Percentiles rank a stretch among this genome's conserved stretches.
phyloP scores from a whole-genome alignment of 1,140 invertebrate species.

The Macrosteles quadrilineatus region DNA sequence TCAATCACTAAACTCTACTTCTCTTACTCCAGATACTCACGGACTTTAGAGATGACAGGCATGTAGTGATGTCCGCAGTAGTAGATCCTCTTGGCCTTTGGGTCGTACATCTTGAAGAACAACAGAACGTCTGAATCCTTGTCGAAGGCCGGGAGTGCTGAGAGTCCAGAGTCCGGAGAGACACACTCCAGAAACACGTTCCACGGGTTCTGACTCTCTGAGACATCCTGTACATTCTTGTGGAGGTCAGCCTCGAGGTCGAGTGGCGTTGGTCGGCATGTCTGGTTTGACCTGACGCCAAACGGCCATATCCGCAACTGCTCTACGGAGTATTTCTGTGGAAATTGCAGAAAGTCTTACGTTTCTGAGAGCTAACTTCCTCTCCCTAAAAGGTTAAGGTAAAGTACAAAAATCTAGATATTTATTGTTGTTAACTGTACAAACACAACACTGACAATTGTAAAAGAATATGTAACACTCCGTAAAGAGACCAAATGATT shows the following conservation, averaged over 20 bases:
- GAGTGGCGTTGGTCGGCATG: slow-evolving; percentile 81
- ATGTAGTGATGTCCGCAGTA: slow-evolving; percentile 93
- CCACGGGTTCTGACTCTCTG: slow-evolving; percentile 87
- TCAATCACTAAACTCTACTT: too few species aligned
- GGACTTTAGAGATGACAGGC: slow-evolving; percentile 78
- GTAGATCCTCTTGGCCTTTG: slow-evolving; percentile 86
- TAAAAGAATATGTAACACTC: too few species aligned
- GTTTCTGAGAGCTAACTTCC: too few species aligned
- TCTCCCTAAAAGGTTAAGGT: too few species aligned
- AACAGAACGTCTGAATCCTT: slow-evolving; percentile 92
- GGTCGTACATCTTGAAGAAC: slow-evolving; percentile 97
- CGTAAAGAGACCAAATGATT: too few species aligned
- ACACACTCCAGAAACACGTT: slow-evolving; percentile 90
- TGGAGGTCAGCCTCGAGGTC: slow-evolving; percentile 81
- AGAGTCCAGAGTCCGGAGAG: slow-evolving; percentile 76
- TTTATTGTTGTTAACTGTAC: too few species aligned
- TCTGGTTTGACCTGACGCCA: slow-evolving; percentile 82
- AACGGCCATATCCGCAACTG: slow-evolving; percentile 94
- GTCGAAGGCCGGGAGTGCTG: slow-evolving; percentile 80
- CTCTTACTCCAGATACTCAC: slow-evolving; percentile 59
- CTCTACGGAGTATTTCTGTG: slow-evolving; percentile 78
- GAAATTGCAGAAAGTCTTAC: slow-evolving; percentile 35
- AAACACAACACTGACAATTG: too few species aligned
- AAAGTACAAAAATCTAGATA: too few species aligned
- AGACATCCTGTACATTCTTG: slow-evolving; percentile 75